A percentile compares a stretch with the other conserved stretches of the same genome.
These are phyloP conservation scores for Alsophila aescularia DNA, from an alignment of 2,888 invertebrate genomes.

Conservation along the genomic window DNA sequence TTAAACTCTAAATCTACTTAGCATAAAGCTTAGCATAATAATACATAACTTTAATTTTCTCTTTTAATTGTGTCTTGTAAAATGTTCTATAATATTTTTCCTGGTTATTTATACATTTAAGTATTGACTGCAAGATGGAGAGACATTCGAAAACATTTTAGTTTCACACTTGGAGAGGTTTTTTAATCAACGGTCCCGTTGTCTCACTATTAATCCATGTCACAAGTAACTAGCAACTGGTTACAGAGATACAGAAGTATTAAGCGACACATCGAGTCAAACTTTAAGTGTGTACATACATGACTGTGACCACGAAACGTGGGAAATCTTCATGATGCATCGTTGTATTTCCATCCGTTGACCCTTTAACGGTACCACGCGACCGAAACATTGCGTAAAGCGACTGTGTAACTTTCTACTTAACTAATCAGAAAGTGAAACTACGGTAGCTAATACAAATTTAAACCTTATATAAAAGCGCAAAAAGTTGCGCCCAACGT, in stretches of 20 bases:
- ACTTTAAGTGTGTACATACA: conserved; percentile 41
- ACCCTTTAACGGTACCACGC: conserved; percentile 65
- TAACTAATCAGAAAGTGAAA: conserved; percentile 2
- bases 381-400: conserved; percentile 56
- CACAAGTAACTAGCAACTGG: conserved; percentile 10
- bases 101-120: too few species aligned
- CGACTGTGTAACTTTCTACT: conserved; percentile 40
- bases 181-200: too few species aligned
- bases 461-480: conserved; percentile 5
- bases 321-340: conserved; percentile 64
- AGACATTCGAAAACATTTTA: too few species aligned
- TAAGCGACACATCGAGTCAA: conserved; percentile 11
- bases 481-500: conserved; percentile 80
- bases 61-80: too few species aligned
- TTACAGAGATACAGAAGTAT: conserved; percentile 19
- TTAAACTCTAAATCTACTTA: too few species aligned
- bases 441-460: conserved; percentile 13
- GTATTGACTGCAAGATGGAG: too few species aligned
- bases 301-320: conserved; percentile 61
- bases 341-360: conserved; percentile 60
- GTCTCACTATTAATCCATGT: conserved; percentile 15
- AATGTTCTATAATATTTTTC: too few species aligned
- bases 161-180: too few species aligned
- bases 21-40: too few species aligned
- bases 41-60: too few species aligned